phyloP scores from a whole-genome alignment of 2,113 vertebrate genomes.

The Turdus rufiventris region DNA sequence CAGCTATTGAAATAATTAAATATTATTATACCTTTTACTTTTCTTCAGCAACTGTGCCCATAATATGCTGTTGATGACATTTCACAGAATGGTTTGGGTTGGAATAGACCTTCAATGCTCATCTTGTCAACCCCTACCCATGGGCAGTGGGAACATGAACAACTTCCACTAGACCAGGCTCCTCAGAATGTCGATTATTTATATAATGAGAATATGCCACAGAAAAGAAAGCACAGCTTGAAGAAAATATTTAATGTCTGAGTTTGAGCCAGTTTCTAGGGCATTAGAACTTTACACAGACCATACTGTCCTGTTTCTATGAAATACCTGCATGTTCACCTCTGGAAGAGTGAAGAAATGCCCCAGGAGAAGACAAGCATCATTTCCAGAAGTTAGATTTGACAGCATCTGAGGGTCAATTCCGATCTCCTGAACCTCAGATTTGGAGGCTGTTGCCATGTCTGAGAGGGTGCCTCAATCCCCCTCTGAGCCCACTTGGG shows the following conservation, averaged over 20 bases:
- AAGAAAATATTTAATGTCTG: not conserved
- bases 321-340: not conserved
- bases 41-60: not conserved
- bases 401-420: not conserved
- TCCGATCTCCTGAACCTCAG: not conserved
- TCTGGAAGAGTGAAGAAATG: not conserved
- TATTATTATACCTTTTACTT: not conserved
- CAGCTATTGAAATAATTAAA: not conserved
- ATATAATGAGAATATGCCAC: not conserved
- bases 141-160: not conserved
- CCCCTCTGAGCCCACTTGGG: accelerated
- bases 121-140: not conserved
- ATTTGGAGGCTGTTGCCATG: not conserved
- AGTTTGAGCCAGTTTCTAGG: not conserved
- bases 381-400: not conserved
- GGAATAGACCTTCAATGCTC: not conserved
- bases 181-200: not conserved
- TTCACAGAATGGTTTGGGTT: not conserved
- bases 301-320: not conserved
- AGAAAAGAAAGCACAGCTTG: not conserved
- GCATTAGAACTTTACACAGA: not conserved
- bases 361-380: not conserved
- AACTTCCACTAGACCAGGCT: not conserved
- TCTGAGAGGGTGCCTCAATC: not conserved
- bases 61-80: not conserved